Conservation (phyloP, 2,888 invertebrate genomes). For the Mesorhabditis belari region DNA sequence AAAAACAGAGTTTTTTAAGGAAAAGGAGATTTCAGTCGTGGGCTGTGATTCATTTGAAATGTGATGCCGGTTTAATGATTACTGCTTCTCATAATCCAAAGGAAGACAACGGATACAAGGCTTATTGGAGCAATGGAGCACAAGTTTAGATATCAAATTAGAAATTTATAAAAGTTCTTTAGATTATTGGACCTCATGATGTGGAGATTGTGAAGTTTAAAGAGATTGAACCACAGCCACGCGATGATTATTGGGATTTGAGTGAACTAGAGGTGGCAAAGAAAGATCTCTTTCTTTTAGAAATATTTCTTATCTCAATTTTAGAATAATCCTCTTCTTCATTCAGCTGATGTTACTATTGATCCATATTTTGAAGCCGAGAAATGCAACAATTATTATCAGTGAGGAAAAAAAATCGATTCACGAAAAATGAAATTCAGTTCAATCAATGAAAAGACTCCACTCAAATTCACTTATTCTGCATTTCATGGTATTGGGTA, state of each 20-base stretch:
- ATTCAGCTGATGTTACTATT: slow-evolving; percentile 60
- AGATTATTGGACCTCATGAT: slow-evolving; percentile 88
- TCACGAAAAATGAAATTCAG: slow-evolving; percentile 16
- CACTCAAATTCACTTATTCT: slow-evolving; percentile 75
- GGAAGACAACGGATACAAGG: slow-evolving; percentile 93
- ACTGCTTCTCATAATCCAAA: slow-evolving; percentile 94
- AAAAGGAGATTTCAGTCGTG: slow-evolving; percentile 65
- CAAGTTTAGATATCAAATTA: slow-evolving; percentile 60
- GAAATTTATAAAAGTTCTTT: slow-evolving; percentile 6
- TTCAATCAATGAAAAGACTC: slow-evolving; percentile 46
- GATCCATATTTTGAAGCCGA: slow-evolving; percentile 64
- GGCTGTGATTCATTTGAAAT: slow-evolving; percentile 68
- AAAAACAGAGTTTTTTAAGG: not conserved
- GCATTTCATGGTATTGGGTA: slow-evolving; percentile 97
- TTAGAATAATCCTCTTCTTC: slow-evolving; percentile 57
- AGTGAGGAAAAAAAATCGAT: slow-evolving; percentile 7
- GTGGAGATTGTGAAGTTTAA: slow-evolving; percentile 75
- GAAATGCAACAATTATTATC: slow-evolving; percentile 26
- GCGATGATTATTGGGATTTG: slow-evolving; percentile 71
- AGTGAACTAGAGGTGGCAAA: slow-evolving; percentile 60
- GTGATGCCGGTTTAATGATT: slow-evolving; percentile 76
- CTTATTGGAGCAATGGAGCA: slow-evolving; percentile 84
- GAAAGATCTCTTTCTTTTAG: too few relatives aligned
- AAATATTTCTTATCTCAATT: not conserved
- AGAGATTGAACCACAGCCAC: slow-evolving; percentile 70